These are phyloP conservation scores for Pseudorhombus dupliciocellatus DNA, from an alignment of 2,113 vertebrate species.

Conservation along the genomic window DNA sequence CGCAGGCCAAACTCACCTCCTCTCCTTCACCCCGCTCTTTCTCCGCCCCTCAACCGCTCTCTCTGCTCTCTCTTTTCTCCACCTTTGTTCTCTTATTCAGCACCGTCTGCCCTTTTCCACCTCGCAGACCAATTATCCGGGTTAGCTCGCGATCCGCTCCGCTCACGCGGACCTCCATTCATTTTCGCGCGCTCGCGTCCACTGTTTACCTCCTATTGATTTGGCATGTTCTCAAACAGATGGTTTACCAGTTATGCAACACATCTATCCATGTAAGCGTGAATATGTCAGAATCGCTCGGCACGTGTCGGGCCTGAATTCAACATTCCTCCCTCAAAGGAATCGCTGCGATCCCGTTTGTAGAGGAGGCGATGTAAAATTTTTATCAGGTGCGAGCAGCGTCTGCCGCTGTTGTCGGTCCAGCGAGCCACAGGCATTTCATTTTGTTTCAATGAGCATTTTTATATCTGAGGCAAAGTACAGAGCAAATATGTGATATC, in stretches of 20 bases:
- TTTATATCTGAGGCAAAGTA: slow-evolving; percentile 51
- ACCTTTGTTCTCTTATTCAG: slow-evolving; percentile 21
- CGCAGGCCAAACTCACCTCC: slow-evolving; percentile 32
- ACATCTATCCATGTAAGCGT: slow-evolving; percentile 54
- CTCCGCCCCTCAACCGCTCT: neutral
- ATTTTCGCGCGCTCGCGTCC: slow-evolving; percentile 21
- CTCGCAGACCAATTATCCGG: slow-evolving; percentile 40
- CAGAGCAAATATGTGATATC: slow-evolving; percentile 43
- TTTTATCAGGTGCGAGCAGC: slow-evolving; percentile 64
- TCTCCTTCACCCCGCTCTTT: slow-evolving; percentile 4
- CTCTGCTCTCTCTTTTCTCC: neutral
- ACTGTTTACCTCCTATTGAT: slow-evolving; percentile 47
- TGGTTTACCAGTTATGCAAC: slow-evolving; percentile 60
- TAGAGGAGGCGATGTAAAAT: slow-evolving; percentile 33
- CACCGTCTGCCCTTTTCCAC: slow-evolving; percentile 20
- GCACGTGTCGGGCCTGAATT: neutral
- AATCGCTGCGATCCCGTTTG: slow-evolving; percentile 59
- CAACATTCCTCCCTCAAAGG: slow-evolving; percentile 46
- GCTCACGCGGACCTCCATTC: slow-evolving; percentile 30
- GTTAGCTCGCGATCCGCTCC: slow-evolving; percentile 18
- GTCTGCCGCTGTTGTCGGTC: slow-evolving; percentile 40
- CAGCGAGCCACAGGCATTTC: slow-evolving; percentile 42
- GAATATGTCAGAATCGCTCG: slow-evolving; percentile 29
- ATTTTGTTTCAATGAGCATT: slow-evolving; percentile 37
- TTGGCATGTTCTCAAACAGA: slow-evolving; percentile 54